Evolutionary conservation across 2,797 vertebrate genomes (phyloP), one percentile per base, ranked within the genome.

Genomic region (Petrocephalus schoutedeni): DNA sequence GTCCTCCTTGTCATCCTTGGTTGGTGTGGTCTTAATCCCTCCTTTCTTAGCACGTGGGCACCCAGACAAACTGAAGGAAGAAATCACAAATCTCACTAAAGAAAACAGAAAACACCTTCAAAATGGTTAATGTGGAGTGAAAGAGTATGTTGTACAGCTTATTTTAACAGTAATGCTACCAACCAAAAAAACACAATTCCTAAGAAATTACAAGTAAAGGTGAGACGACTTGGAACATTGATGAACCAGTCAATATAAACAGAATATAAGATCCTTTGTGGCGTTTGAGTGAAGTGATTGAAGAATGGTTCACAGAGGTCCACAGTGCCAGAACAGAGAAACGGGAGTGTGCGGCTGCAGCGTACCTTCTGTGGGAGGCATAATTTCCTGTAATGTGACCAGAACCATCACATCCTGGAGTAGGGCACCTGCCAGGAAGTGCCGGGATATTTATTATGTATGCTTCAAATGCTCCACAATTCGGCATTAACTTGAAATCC

Each of bases 341-440:
- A 28, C 0, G 5, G 36, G n/a, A 51, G 12, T 9, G 32, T 0
- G 23, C 1, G 2, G n/a, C 28, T 1, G 10, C 36, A 56, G 41
- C 4, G 3, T 91, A 99, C 98, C 98, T 99, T 93, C 98, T 95
- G 86, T 99, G 98, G 0, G 98, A 99, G 61, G 98, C 97, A 87
- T 99, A 99, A 96, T 99, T 99, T 93, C 98, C 98, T 71, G 98
- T 99, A 92, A 99, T 98, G 94, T 99, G 98, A 92, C 98, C 98
- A 59, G 98, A 99, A 88, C 98, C 98, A 58, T 99, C 98, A 87
- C 98, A 99, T 89, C 98, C 98, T 77, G 97, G 98, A 56, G 98
- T 99, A 84, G 98, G 98, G 96, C 98, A 99, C 97, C 98, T 99
- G 95, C 0, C 88, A 88, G 88, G 89, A 88, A n/a, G 21, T 4